Conservation (phyloP, 2,113 vertebrate genomes). For the Sturnira hondurensis region DNA sequence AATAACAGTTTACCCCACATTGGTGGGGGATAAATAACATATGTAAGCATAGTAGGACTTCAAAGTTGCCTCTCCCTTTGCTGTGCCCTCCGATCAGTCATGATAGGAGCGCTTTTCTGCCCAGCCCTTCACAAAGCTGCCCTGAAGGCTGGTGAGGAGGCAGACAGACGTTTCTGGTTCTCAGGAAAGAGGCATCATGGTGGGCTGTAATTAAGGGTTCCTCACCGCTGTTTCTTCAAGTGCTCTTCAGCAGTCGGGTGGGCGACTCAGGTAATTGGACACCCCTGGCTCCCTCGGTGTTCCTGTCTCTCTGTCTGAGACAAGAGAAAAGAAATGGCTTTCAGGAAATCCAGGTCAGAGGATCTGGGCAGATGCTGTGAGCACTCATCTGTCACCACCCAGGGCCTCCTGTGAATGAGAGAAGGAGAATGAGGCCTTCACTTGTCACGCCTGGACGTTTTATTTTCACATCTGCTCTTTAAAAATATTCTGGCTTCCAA, state of each 20-base stretch:
- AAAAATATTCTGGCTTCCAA: neutral
- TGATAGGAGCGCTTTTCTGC: neutral
- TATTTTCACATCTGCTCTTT: neutral
- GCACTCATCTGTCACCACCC: slow-evolving; percentile 51
- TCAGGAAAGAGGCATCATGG: slow-evolving; percentile 35
- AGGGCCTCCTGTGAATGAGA: neutral
- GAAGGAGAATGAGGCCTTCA: neutral
- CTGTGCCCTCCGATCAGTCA: neutral
- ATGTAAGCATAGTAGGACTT: neutral
- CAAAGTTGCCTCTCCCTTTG: neutral
- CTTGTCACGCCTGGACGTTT: neutral
- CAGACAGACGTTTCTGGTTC: neutral
- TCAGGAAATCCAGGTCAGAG: slow-evolving; percentile 73
- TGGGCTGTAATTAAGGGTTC: slow-evolving; percentile 63
- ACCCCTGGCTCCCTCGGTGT: slow-evolving; percentile 8
- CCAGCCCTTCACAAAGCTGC: neutral
- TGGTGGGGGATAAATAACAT: neutral
- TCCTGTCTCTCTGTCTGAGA: slow-evolving; percentile 24
- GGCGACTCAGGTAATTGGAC: slow-evolving; percentile 16
- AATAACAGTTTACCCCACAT: neutral
- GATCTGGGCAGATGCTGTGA: slow-evolving; percentile 33
- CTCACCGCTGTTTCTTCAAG: slow-evolving; percentile 57
- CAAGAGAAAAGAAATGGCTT: slow-evolving; percentile 18
- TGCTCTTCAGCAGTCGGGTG: slow-evolving; percentile 9
- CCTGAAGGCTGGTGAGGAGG: neutral